These are phyloP conservation scores for Nomada goodeniana DNA, from an alignment of 2,888 invertebrate genomes.

Conservation along the genomic window DNA sequence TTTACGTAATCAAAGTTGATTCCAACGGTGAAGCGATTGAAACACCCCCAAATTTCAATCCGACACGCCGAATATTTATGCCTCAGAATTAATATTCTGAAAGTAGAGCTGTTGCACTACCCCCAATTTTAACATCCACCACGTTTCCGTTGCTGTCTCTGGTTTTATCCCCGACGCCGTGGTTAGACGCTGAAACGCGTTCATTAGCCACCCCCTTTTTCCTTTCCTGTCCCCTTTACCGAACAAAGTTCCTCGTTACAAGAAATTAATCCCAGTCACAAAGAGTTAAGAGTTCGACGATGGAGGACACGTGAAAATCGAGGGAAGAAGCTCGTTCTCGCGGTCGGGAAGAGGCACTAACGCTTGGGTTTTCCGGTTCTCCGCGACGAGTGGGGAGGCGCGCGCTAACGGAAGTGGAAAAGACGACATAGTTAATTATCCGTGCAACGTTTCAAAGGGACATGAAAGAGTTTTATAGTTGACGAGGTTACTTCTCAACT, in stretches of 20 bases:
- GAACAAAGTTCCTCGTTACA: conserved; percentile 9
- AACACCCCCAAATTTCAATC: not conserved
- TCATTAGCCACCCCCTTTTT: not conserved
- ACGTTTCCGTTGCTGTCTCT: not conserved
- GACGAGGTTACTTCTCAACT: conserved; percentile 58
- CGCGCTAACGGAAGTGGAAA: conserved; percentile 54
- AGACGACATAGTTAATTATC: conserved; percentile 65
- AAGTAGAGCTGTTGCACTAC: not conserved
- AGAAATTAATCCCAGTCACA: conserved; percentile 28
- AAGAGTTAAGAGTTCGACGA: conserved; percentile 24
- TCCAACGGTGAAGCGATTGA: not conserved
- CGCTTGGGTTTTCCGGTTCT: conserved; percentile 44
- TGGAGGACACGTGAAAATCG: conserved; percentile 19
- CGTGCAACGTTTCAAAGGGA: conserved; percentile 59
- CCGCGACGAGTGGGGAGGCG: conserved; percentile 30
- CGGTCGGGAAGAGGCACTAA: conserved; percentile 33
- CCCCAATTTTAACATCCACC: not conserved
- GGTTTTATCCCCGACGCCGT: not conserved
- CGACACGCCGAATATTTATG: not conserved
- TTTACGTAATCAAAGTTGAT: no score
- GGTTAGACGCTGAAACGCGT: not conserved
- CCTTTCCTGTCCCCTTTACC: not conserved
- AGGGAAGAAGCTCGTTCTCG: conserved; percentile 32
- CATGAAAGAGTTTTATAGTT: conserved; percentile 50
- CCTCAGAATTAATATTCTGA: not conserved